Conservation (phyloP, 2,888 invertebrate genomes). For the Drosophila niveifrons region DNA sequence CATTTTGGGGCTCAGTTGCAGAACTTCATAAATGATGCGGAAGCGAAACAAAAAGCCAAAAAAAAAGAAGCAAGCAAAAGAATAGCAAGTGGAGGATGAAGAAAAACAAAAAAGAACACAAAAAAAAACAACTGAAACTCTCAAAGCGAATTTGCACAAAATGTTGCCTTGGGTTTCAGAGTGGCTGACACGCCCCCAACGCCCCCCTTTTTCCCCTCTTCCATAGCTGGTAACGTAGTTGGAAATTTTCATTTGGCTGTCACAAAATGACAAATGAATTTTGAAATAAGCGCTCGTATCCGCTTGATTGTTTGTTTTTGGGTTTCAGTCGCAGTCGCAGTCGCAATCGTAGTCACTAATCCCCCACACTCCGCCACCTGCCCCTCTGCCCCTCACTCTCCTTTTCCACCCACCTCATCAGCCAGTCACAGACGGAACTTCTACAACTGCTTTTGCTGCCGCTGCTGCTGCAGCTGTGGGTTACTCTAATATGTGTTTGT, state of each 20-base stretch:
- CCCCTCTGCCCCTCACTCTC: neutral
- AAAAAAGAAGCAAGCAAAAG: neutral
- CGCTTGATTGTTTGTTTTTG: slow-evolving; percentile 73
- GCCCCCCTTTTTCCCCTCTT: neutral
- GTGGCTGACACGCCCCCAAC: slow-evolving; percentile 33
- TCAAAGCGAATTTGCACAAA: slow-evolving; percentile 52
- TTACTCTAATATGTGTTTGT: slow-evolving; percentile 9
- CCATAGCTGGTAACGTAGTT: slow-evolving; percentile 28
- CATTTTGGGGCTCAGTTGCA: slow-evolving; percentile 54
- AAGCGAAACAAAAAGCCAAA: slow-evolving; percentile 43
- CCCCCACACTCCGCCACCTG: slow-evolving; percentile 21
- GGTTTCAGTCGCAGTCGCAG: slow-evolving; percentile 27
- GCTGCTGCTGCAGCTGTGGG: slow-evolving; percentile 36
- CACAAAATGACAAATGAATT: slow-evolving; percentile 81
- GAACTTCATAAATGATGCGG: slow-evolving; percentile 66
- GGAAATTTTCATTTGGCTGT: slow-evolving; percentile 73
- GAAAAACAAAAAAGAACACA: neutral
- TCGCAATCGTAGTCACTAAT: slow-evolving; percentile 33
- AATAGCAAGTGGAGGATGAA: neutral
- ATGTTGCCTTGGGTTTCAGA: slow-evolving; percentile 44
- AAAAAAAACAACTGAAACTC: slow-evolving; percentile 15
- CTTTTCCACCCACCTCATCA: neutral
- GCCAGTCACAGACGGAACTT: slow-evolving; percentile 42
- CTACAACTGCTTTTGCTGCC: slow-evolving; percentile 14
- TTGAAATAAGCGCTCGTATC: slow-evolving; percentile 77